phyloP scores from a whole-genome alignment of 2,888 invertebrate species.

The Yponomeuta cagnagella region DNA sequence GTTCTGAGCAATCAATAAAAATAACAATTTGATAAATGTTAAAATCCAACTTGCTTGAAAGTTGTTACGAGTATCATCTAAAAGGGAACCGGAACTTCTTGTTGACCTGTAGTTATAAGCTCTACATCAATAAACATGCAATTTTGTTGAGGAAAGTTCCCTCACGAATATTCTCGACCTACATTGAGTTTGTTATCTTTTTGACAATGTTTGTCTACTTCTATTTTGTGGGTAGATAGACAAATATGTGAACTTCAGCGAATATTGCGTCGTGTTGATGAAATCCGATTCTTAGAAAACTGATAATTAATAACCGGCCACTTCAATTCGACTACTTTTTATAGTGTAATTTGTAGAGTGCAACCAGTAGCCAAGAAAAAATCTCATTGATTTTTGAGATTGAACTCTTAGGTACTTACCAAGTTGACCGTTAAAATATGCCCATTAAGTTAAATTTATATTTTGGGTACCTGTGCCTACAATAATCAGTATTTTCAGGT shows the following conservation, averaged over 20 bases:
- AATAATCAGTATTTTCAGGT: no score
- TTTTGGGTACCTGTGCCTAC: no score
- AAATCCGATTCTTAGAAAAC: no score
- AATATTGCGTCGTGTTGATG: no score
- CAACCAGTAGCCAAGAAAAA: no score
- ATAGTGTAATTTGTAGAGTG: no score
- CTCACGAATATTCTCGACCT: neutral
- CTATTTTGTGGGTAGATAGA: neutral
- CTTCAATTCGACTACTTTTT: no score
- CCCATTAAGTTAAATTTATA: no score
- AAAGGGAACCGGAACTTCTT: slow-evolving; percentile 10
- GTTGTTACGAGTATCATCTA: neutral
- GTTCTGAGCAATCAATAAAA: neutral
- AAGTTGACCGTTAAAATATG: no score
- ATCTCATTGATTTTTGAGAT: no score
- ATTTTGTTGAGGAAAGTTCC: neutral
- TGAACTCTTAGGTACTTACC: no score
- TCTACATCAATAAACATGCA: neutral
- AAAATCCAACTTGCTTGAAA: neutral
- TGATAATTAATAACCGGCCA: no score
- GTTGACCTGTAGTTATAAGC: slow-evolving; percentile 6
- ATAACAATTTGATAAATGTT: neutral
- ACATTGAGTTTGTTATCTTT: slow-evolving; percentile 11
- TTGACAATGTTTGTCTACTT: slow-evolving; percentile 6
- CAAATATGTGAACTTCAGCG: neutral